Base-by-base conservation (phyloP, 2,113 vertebrate genomes). In the Elephas maximus region DNA sequence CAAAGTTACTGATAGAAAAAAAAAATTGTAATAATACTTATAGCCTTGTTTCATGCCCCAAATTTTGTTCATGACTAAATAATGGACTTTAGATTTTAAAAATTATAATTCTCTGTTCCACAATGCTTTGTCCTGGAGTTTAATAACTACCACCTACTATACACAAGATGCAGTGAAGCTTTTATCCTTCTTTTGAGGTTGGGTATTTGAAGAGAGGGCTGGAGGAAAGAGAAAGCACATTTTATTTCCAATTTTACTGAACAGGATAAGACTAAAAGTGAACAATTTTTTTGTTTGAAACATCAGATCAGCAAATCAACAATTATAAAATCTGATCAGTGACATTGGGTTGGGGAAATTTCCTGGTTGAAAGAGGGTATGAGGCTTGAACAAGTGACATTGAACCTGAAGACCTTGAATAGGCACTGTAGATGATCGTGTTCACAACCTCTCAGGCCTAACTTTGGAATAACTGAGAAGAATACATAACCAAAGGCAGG, bases 181-280 rank as follows among this genome's bases (percentile, higher is more conserved):
- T 89, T 93, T 74, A 86, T 85, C 14, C 30, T 51, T 96, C 73
- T 95, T 96, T 94, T 90, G 81, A 97, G 48, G 41, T 85, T 5
- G 81, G 57, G 8, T 15, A 63, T 11, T 92, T 87, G 48, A 96
- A 86, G 60, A 94, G 26, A 82, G 65, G 12, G 10, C 53, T 86
- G 57, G n/a, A 69, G 17, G 41, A 80, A 94, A 94, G 67, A 95
- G 83, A 86, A 90, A 88, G 41, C 79, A 88, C 93, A 87, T 65
- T 94, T 10, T n/a, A 37, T 90, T 94, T 28, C 41, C 65, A 53
- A 80, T 95, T 98, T 96, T 95, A 92, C n/a, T 71, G 69, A 96
- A 85, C 28, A 86, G 4, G 30, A 37, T 93, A 95, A 24, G 44
- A 81, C 5, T 63, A 93, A 15, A 76, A 94, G 3, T 78, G 12